A percentile compares a stretch with the other conserved stretches of the same genome.
Evolutionary conservation across 2,888 invertebrate genomes (phyloP).

Genomic region (Xanthia icteritia): DNA sequence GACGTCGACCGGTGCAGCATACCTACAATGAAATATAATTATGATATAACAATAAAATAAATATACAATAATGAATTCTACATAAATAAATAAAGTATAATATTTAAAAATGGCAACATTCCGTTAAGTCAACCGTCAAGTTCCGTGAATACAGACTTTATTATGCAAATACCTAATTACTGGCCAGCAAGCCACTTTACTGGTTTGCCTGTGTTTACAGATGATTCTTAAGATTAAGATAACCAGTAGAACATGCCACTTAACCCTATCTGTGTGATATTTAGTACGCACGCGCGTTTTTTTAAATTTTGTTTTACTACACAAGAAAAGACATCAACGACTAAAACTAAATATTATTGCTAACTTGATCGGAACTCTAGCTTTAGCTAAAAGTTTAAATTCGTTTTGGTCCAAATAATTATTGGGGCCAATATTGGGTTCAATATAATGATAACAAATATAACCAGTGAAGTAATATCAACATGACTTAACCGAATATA

Average conservation of each 20-base stretch:
- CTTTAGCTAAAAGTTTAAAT: too few species aligned
- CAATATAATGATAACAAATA: background rate
- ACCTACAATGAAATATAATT: too few species aligned
- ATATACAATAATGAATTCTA: too few species aligned
- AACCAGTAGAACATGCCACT: background rate
- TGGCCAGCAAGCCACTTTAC: background rate
- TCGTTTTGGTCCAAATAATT: background rate
- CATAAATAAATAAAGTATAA: too few species aligned
- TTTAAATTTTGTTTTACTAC: too few species aligned
- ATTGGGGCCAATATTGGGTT: background rate
- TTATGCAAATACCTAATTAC: too few species aligned
- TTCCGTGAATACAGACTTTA: too few species aligned
- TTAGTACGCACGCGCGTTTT: background rate
- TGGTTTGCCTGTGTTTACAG: background rate
- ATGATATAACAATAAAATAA: too few species aligned
- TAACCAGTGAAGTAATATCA: background rate
- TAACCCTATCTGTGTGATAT: background rate
- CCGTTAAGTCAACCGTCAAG: too few species aligned
- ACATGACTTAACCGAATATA: slow-evolving; percentile 12
- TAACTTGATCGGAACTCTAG: too few species aligned
- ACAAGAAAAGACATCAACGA: background rate
- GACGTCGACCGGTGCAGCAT: too few species aligned
- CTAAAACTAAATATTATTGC: background rate
- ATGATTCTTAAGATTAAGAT: background rate
- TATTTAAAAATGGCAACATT: too few species aligned